Evolutionary conservation across 2,797 vertebrate genomes (phyloP), one percentile per base, ranked within the genome.

Genomic region (Neosalanx taihuensis): DNA sequence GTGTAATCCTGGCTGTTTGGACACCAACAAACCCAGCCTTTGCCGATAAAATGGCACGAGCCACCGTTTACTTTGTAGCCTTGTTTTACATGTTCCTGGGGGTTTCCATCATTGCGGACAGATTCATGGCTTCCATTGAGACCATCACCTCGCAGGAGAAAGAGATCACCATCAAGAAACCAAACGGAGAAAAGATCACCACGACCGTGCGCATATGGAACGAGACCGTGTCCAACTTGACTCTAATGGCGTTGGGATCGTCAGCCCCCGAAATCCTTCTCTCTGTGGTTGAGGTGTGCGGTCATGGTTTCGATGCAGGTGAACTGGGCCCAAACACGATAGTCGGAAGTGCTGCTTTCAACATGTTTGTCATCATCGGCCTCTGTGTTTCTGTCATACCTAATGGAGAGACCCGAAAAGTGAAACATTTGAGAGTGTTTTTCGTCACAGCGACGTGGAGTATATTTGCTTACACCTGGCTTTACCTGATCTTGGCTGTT

Each of bases 311-410:
- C 76, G 57, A 90, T 0, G 97, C 97, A 0, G 97, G 97, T 0
- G 93, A 98, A 81, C 85, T 99, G 0, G 97, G 97, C 0, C 97
- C 97, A 0, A 98, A 97, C 89, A 99, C 97, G 35, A 99, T 99
- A 0, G 97, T 99, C 37, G 97, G 97, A 17, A 98, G 97, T 0
- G 97, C 97, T 0, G 97, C 97, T 0, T 99, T 99, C 85, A 99
- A 99, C 80, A 99, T 99, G 97, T 99, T 99, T n/a, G 96, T 99
- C 77, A 99, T 99, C 79, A 98, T 99, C 0, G 97, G 97, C 0
- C 83, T 98, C 0, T 99, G 97, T 6, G 97, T 99, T 5, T 96
- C 96, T 0, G 96, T 99, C 56, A 96, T 99, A 60, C 97, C 97
- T 0, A 94, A 99, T 0, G 97, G 97, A 4, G 92, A 98, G 80